These are phyloP conservation scores for Bos taurus DNA, from an alignment of 2,113 vertebrate species.

Conservation along the genomic window DNA sequence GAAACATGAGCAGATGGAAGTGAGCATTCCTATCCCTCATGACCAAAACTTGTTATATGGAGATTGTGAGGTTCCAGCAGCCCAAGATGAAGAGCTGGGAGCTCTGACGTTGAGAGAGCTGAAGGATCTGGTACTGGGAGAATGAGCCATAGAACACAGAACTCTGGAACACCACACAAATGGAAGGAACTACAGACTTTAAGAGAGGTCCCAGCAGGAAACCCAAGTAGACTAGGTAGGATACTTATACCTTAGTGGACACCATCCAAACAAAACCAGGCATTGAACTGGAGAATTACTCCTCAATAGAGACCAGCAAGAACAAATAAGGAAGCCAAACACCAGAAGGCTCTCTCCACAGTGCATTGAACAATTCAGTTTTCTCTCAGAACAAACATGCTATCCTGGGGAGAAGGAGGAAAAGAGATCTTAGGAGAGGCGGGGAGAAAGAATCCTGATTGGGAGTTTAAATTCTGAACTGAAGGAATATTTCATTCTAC, in stretches of 20 bases:
- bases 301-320: neutral
- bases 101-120: neutral
- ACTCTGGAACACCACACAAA: neutral
- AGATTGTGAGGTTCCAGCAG: neutral
- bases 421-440: neutral
- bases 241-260: neutral
- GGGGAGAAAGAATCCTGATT: neutral
- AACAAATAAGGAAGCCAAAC: neutral
- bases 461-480: neutral
- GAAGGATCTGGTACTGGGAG: neutral
- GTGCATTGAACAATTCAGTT: neutral
- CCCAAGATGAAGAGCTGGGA: neutral
- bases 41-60: neutral
- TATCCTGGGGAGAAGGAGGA: neutral
- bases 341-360: neutral
- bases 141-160: neutral
- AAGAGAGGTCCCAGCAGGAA: neutral
- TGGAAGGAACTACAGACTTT: neutral
- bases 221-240: neutral
- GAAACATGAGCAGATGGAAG: neutral
- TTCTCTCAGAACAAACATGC: neutral
- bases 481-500: neutral
- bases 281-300: neutral
- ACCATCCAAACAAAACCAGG: neutral
- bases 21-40: neutral